Conservation (phyloP, 2,888 invertebrate genomes). For the Heterodera filipjevi region DNA sequence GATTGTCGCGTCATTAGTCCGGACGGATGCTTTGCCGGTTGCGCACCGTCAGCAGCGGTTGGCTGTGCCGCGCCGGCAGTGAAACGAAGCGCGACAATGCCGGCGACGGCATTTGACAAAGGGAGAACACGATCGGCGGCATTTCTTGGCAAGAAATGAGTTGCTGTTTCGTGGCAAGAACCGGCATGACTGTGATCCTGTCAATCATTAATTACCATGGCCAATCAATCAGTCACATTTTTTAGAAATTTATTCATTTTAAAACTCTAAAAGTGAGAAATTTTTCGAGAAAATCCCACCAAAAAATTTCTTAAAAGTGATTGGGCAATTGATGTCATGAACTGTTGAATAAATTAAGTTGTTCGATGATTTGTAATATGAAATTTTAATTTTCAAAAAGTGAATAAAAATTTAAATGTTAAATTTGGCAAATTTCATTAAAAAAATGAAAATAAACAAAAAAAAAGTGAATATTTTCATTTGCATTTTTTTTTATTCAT, state of each 20-base stretch:
- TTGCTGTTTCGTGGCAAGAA: neutral
- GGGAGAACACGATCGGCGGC: conserved; percentile 7
- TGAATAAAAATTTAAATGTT: neutral
- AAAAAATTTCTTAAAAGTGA: neutral
- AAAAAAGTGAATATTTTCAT: neutral
- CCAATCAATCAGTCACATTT: neutral
- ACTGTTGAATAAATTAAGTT: neutral
- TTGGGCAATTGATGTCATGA: neutral
- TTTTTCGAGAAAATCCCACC: too few relatives aligned
- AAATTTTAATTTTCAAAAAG: neutral
- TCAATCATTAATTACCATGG: neutral
- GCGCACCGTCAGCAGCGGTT: neutral
- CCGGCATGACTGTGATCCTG: neutral
- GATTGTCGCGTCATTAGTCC: neutral
- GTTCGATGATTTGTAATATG: neutral
- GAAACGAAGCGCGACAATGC: neutral
- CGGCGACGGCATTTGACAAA: neutral
- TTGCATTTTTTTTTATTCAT: neutral
- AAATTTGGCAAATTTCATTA: neutral
- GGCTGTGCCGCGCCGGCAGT: neutral
- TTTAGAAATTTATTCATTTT: neutral
- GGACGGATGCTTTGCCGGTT: neutral
- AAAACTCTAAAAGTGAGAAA: neutral
- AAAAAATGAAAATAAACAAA: neutral
- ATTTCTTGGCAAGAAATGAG: conserved; percentile 10